Conservation (phyloP, 2,888 invertebrate species). For the Dynastes hyllus region DNA sequence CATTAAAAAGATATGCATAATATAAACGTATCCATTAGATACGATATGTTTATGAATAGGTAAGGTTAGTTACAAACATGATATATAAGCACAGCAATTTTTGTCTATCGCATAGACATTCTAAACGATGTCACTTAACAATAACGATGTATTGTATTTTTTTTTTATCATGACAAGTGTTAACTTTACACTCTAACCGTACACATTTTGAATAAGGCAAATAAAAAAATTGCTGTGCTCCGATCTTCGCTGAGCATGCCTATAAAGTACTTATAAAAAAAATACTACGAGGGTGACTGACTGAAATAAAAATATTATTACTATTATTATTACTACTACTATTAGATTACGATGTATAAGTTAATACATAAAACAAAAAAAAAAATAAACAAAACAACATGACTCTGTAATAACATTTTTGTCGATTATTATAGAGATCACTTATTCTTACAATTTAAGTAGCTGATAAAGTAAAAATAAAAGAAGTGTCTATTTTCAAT, state of each 20-base stretch:
- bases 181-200: constrained; percentile 25
- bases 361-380: constrained; percentile 50
- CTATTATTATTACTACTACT: constrained; percentile 44
- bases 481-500: constrained; percentile 68
- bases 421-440: constrained; percentile 57
- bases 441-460: constrained; percentile 61
- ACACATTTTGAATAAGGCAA: background rate
- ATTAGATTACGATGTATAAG: constrained; percentile 52
- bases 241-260: constrained; percentile 57
- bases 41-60: constrained; percentile 18
- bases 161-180: constrained; percentile 36
- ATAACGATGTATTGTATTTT: constrained; percentile 8
- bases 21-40: constrained; percentile 32
- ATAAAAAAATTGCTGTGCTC: constrained; percentile 37
- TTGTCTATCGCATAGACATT: background rate
- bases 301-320: constrained; percentile 59
- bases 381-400: constrained; percentile 23
- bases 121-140: constrained; percentile 19
- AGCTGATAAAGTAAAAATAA: constrained; percentile 59
- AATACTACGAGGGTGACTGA: constrained; percentile 65
- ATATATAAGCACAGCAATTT: constrained; percentile 35
- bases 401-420: constrained; percentile 32
- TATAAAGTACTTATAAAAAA: constrained; percentile 63
- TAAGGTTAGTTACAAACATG: constrained; percentile 38
- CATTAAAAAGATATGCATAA: background rate